Conservation (phyloP, 2,888 invertebrate genomes). For the Oscheius myriophilus region DNA sequence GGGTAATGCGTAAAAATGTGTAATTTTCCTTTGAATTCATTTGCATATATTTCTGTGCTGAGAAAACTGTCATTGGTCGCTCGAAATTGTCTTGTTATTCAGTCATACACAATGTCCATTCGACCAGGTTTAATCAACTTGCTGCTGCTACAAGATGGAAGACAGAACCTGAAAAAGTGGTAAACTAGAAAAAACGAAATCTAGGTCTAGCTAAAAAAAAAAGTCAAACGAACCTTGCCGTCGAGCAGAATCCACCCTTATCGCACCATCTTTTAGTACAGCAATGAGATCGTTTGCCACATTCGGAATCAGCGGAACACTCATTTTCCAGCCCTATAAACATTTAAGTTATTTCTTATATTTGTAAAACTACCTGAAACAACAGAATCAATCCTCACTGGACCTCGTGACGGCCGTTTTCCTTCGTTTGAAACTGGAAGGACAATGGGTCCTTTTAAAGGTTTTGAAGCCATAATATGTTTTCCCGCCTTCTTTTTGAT, state of each 20-base stretch:
- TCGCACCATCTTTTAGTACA: constrained; percentile 28
- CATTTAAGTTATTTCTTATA: neutral
- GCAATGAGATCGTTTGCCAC: constrained; percentile 18
- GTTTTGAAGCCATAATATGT: neutral
- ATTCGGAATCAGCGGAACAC: constrained; percentile 17
- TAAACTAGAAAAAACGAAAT: neutral
- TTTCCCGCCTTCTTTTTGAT: neutral
- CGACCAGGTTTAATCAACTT: constrained; percentile 15
- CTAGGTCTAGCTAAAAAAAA: too few relatives aligned
- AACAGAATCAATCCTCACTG: constrained; percentile 45
- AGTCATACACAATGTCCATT: constrained; percentile 19
- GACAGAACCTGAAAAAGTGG: constrained; percentile 23
- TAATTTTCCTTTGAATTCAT: too few relatives aligned
- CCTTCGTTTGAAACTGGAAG: constrained; percentile 14
- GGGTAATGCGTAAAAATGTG: too few relatives aligned
- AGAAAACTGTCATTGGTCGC: too few relatives aligned
- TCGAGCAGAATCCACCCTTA: constrained; percentile 2
- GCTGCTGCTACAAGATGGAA: constrained; percentile 13
- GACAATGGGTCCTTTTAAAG: neutral
- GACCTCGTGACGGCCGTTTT: constrained; percentile 54
- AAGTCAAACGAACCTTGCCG: constrained; percentile 1
- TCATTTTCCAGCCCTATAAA: constrained; percentile 15
- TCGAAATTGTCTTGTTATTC: neutral
- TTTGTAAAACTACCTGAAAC: constrained; percentile 39
- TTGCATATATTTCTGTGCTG: too few relatives aligned